A percentile compares a stretch with the other conserved stretches of the same genome.
These are phyloP conservation scores for Astyanax mexicanus DNA, from an alignment of 2,797 vertebrate species.

Conservation along the genomic window DNA sequence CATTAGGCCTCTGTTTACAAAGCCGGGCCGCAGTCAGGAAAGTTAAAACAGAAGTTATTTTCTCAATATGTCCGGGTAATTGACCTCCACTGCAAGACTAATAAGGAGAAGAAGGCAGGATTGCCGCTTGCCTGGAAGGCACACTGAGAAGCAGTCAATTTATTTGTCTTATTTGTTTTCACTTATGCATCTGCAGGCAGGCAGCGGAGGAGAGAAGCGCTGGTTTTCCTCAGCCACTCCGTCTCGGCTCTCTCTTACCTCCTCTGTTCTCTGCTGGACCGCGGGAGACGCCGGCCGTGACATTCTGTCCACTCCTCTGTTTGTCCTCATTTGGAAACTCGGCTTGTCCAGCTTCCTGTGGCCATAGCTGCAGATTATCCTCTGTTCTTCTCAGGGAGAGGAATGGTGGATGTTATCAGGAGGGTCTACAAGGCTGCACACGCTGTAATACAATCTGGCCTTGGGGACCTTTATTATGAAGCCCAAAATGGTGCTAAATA, in stretches of 20 bases:
- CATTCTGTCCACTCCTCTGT: slow-evolving; percentile 12
- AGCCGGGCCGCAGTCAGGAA: slow-evolving; percentile 40
- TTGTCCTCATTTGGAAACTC: slow-evolving; percentile 1
- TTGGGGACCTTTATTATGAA: too few species aligned
- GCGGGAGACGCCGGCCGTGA: neutral
- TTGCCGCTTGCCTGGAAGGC: slow-evolving; percentile 33
- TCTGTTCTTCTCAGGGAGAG: too few species aligned
- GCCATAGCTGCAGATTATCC: neutral
- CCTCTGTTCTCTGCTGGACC: slow-evolving; percentile 5
- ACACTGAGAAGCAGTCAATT: slow-evolving; percentile 41
- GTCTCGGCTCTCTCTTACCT: neutral
- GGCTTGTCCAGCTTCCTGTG: slow-evolving; percentile 3
- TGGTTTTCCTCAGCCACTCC: slow-evolving; percentile 4
- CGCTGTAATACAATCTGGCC: too few species aligned
- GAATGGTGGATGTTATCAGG: too few species aligned
- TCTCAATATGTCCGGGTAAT: slow-evolving; percentile 52
- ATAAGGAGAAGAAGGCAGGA: slow-evolving; percentile 28
- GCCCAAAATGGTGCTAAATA: too few species aligned
- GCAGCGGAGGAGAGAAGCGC: neutral
- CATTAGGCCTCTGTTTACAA: slow-evolving; percentile 54
- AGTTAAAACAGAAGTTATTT: slow-evolving; percentile 54
- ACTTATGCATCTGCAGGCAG: slow-evolving; percentile 23
- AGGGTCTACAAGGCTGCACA: too few species aligned
- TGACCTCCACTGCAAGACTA: slow-evolving; percentile 48
- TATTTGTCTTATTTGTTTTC: slow-evolving; percentile 53